Evolutionary conservation across 2,113 vertebrate species (phyloP).

Genomic region (Ammodytes dubius): DNA sequence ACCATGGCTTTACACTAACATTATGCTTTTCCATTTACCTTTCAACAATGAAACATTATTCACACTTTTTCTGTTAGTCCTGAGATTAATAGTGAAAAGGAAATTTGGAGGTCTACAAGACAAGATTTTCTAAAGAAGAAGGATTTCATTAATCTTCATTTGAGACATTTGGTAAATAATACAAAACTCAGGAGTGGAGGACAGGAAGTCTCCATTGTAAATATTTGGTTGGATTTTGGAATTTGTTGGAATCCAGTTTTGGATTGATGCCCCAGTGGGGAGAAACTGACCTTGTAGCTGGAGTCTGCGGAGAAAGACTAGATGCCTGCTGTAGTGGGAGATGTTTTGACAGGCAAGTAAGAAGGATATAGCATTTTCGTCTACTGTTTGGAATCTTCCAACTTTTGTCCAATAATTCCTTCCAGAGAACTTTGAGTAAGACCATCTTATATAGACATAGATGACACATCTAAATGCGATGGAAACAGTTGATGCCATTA

Average conservation of each 20-base stretch:
- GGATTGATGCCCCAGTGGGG: constrained; percentile 42
- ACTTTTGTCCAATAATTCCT: constrained; percentile 16
- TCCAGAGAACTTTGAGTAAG: constrained; percentile 17
- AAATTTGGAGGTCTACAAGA: not conserved
- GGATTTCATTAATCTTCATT: not conserved
- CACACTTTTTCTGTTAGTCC: not conserved
- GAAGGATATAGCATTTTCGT: constrained; percentile 31
- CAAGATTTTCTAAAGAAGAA: not conserved
- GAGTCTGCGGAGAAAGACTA: constrained; percentile 42
- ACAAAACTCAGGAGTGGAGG: not conserved
- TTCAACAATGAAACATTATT: not conserved
- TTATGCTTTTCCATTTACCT: constrained; percentile 2
- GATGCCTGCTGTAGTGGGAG: constrained; percentile 53
- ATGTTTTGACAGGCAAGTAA: constrained; percentile 52
- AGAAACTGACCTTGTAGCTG: constrained; percentile 60
- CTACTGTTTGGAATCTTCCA: constrained; percentile 27
- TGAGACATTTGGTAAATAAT: constrained; percentile 37
- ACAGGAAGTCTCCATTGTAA: constrained; percentile 63
- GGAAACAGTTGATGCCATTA: not conserved
- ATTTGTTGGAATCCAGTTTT: constrained; percentile 56
- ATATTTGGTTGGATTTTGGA: constrained; percentile 74
- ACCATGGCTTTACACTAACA: not conserved
- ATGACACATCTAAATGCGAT: not conserved
- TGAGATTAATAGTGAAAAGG: not conserved
- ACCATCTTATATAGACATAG: not conserved